phyloP scores from a whole-genome alignment of 2,113 vertebrate genomes.

The Phasianus colchicus region DNA sequence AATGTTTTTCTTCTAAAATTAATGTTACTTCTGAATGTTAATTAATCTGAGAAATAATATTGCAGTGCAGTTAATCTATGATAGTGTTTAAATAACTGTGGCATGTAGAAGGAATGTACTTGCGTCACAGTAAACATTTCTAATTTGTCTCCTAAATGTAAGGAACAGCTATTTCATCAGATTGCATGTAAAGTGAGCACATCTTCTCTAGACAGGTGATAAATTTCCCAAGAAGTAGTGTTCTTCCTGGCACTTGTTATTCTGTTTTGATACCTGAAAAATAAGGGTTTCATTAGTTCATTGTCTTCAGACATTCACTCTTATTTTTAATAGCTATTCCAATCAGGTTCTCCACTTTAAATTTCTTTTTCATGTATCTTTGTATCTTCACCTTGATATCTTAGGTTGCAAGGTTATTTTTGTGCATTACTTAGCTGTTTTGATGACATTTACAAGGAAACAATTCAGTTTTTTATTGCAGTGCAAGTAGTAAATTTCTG shows the following conservation, averaged over 20 bases:
- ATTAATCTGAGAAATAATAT: not conserved
- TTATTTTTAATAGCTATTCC: no score
- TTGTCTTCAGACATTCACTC: not conserved
- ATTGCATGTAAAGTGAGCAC: fast-evolving
- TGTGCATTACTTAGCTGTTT: not conserved
- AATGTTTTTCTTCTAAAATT: not conserved
- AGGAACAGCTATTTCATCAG: not conserved
- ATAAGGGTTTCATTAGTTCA: not conserved
- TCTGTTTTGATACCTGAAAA: not conserved
- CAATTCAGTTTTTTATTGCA: not conserved
- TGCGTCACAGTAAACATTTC: not conserved
- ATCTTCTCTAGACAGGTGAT: not conserved
- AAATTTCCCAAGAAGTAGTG: not conserved
- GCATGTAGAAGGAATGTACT: not conserved
- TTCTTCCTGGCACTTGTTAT: not conserved
- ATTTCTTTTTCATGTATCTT: not conserved
- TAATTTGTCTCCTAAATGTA: not conserved
- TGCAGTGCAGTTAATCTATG: not conserved
- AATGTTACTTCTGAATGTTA: not conserved
- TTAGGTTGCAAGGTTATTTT: not conserved
- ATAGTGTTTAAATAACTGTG: not conserved
- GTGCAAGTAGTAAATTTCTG: not conserved
- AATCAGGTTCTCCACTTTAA: no score
- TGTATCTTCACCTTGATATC: not conserved
- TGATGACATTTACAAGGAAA: not conserved